A percentile compares a stretch with the other conserved stretches of the same genome.
phyloP scores from a whole-genome alignment of 2,888 invertebrate species.

The Formica aserva region DNA sequence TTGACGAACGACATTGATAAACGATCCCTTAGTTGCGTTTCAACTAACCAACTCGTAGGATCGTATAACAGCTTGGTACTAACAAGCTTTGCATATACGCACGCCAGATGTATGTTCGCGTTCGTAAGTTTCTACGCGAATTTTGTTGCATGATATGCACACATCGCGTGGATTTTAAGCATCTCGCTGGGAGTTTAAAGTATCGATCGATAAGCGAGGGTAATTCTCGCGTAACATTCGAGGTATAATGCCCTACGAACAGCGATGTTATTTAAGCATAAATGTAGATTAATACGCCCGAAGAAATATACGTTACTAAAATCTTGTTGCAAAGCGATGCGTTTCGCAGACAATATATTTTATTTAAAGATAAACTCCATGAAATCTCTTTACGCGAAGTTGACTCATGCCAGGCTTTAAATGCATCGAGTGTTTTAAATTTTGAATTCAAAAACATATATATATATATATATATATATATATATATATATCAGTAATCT shows the following conservation, averaged over 20 bases:
- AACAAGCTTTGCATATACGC: conserved; percentile 63
- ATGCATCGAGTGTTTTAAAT: not conserved
- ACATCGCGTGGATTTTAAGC: conserved; percentile 52
- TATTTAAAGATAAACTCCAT: not conserved
- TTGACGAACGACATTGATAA: conserved; percentile 73
- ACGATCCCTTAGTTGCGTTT: conserved; percentile 71
- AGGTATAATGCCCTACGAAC: not conserved
- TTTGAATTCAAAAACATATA: conserved; percentile 1
- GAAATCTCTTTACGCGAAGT: not conserved
- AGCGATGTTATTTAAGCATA: not conserved
- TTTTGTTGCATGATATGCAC: conserved; percentile 41
- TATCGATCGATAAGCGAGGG: conserved; percentile 44
- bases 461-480: not conserved
- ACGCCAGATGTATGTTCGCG: conserved; percentile 50
- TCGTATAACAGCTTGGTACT: conserved; percentile 61
- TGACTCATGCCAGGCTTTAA: not conserved
- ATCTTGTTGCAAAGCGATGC: not conserved
- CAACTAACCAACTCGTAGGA: conserved; percentile 65
- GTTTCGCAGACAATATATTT: not conserved
- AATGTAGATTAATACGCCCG: not conserved
- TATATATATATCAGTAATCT: not conserved
- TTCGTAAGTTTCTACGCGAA: conserved; percentile 54
- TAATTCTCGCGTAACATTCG: conserved; percentile 28
- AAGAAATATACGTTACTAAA: not conserved
- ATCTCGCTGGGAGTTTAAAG: conserved; percentile 35